phyloP scores from a whole-genome alignment of 1,140 invertebrate species.

The Elymnias hypermnestra region DNA sequence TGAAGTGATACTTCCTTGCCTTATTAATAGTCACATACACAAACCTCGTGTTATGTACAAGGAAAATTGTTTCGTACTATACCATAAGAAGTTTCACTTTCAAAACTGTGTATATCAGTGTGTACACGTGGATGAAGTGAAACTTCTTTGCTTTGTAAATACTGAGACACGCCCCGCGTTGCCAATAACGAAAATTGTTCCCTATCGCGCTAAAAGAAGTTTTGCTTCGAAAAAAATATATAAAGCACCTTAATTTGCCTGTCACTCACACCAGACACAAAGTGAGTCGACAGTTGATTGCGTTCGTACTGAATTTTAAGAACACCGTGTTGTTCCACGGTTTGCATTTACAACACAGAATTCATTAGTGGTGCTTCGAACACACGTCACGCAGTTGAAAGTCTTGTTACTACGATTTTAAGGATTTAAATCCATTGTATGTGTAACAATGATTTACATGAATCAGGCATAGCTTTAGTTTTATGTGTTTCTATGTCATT shows the following conservation, averaged over 20 bases:
- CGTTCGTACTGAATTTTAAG: slow-evolving; percentile 48
- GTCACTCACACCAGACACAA: neutral
- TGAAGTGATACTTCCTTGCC: too few relatives aligned
- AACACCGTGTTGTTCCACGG: slow-evolving; percentile 27
- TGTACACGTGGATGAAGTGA: too few relatives aligned
- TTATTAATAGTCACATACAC: too few relatives aligned
- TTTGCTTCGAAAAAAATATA: too few relatives aligned
- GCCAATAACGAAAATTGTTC: too few relatives aligned
- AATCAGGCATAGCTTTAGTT: slow-evolving; percentile 14
- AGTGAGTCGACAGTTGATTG: slow-evolving; percentile 32
- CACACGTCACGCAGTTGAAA: slow-evolving; percentile 5
- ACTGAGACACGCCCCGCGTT: too few relatives aligned
- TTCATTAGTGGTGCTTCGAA: slow-evolving; percentile 28
- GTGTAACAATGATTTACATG: slow-evolving; percentile 9
- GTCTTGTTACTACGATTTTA: slow-evolving; percentile 3
- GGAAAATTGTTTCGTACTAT: too few relatives aligned
- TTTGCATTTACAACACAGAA: slow-evolving; percentile 35
- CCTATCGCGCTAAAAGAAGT: too few relatives aligned
- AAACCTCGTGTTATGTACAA: too few relatives aligned
- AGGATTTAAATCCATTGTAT: slow-evolving; percentile 3
- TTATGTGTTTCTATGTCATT: slow-evolving; percentile 13
- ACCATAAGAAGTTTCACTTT: too few relatives aligned
- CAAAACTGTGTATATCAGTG: too few relatives aligned
- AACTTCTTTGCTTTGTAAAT: too few relatives aligned
- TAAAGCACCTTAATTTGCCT: neutral